Base-by-base conservation (phyloP, 2,113 vertebrate species). In the Petaurus breviceps region DNA sequence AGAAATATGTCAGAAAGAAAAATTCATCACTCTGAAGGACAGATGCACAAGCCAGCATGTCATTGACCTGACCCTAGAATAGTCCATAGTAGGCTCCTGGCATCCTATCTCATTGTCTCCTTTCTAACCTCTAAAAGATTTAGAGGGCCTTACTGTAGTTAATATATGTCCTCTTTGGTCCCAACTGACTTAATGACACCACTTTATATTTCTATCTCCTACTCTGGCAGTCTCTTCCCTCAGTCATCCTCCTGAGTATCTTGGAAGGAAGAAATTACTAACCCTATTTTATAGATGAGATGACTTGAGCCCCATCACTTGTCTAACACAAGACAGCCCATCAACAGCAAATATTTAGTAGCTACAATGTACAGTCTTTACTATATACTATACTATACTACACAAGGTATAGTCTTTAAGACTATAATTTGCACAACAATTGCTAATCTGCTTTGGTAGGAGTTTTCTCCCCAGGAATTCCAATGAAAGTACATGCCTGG, bases 11-110 rank as follows among this genome's bases (percentile, higher is more conserved):
- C 90, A 1, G 43, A 84, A 23, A 50, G 77, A 19, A 84, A 43
- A 94, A 97, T 96, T 97, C 95, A 94, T 97, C 89, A 19, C 0
- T 8, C 94, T 92, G 94, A 97, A 0, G 94, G 97, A 97, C 96
- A 97, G 93, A 96, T 31, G 94, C 94, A 93, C 10, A 2, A n/a
- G 5, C 61, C n/a, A 37, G 0, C 11, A 0, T 47, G 93, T 94
- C 14, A 43, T 43, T 84, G n/a, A 84, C 91, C 89, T 90, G 92
- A 90, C 95, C 91, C 1, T 3, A 0, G 50, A 51, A 77, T 0
- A 31, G 23, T 28, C 46, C 43, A 51, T 37, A 52, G 46, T 1
- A 28, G 28, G 89, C 89, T 43, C 1, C 53, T 3, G 37, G 90
- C 77, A 49, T 90, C 23, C 90, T 0, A 10, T 0, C 16, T 54